Evolutionary conservation across 2,113 vertebrate species (phyloP), one percentile per base, ranked within the genome.

Genomic region (Murina feae): DNA sequence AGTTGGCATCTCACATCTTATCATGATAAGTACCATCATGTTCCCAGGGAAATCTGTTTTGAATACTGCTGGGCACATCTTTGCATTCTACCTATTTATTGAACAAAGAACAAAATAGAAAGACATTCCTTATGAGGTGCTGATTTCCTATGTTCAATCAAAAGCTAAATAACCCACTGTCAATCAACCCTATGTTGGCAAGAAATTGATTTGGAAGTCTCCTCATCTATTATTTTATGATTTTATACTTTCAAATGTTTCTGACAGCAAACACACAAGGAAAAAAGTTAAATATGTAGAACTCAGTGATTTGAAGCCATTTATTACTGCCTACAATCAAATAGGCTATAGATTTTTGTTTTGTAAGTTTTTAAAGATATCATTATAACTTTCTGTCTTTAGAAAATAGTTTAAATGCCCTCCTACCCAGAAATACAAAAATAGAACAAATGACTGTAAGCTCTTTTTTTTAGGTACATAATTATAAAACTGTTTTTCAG

Each of bases 401-500:
- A 68, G 32, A 68, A 75, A 89, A 84, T n/a, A 83, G 63, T 60
- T 83, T 89, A 84, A 91, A 87, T 49, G 11, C 8, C 65, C 21
- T 94, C 37, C 10, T 80, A 90, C 18, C 30, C 53, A 81, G 17
- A 71, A 1, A 93, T 9, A 80, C 11, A 30, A 94, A 92, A 91
- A 86, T 6, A 69, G 83, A 96, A 89, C 71, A 86, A 95, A 75
- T 66, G 16, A 76, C 28, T 60, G 2, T 51, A 90, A 66, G 58
- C 16, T 76, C 55, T 86, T 85, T 76, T 66, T 89, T 90, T 84
- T 60, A 13, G 12, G 14, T 68, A 55, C n/a, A 74, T 60, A 93
- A 87, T 93, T 94, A 87, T 47, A 91, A 74, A 94, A 93, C 16
- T 69, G 44, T 74, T 91, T 95, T 84, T 86, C 65, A 93, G 89